A percentile compares a stretch with the other conserved stretches of the same genome.
These are phyloP conservation scores for Pterobdella sp. DNA, from an alignment of 2,888 invertebrate species.

Conservation along the genomic window DNA sequence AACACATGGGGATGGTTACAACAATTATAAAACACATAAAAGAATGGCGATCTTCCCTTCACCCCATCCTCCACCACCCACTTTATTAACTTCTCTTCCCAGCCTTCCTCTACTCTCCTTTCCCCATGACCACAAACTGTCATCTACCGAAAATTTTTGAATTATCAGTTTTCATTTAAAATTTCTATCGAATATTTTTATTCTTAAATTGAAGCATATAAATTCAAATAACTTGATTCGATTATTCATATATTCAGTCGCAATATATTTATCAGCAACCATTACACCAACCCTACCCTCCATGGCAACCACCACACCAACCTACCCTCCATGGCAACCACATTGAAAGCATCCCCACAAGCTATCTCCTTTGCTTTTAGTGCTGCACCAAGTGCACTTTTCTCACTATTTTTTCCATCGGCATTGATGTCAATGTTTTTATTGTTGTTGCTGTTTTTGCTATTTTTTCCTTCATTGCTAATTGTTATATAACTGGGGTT, in stretches of 20 bases:
- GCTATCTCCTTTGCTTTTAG: conserved; percentile 39
- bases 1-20: too few relatives aligned
- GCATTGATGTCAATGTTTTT: neutral
- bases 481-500: neutral
- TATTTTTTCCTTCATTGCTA: neutral
- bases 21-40: neutral
- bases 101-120: conserved; percentile 47
- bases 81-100: conserved; percentile 30
- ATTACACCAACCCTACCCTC: too few relatives aligned
- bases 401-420: neutral
- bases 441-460: neutral
- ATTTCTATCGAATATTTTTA: neutral
- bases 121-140: conserved; percentile 49
- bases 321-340: conserved; percentile 45
- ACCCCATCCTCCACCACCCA: neutral
- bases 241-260: too few relatives aligned
- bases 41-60: neutral
- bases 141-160: too few relatives aligned
- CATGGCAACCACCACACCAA: neutral
- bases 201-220: neutral
- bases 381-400: too few relatives aligned
- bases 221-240: neutral
- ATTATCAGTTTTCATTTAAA: neutral
- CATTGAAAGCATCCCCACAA: conserved; percentile 50
- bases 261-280: too few relatives aligned